Base-by-base conservation (phyloP, 2,113 vertebrate species). In the Sialia sialis region DNA sequence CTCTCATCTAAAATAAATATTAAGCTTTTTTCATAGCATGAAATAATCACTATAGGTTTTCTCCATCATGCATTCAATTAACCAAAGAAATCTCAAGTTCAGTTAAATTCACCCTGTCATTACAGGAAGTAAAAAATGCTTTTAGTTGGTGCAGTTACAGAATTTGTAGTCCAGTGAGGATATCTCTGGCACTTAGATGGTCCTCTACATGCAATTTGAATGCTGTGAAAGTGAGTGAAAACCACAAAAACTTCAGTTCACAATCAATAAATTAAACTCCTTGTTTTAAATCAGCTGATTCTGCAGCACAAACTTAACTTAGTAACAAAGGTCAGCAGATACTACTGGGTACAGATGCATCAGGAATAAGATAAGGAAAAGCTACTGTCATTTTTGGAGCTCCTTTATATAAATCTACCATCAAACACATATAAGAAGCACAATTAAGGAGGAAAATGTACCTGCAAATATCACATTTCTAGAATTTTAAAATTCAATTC, bases 1-100 rank as follows among this genome's bases (percentile, higher is more conserved):
- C 80, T 95, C 11, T 51, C 62, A 70, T 81, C 43, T 69, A 84
- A 56, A 76, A 91, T 79, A 97, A 96, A 67, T 56, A 92, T 29
- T 27, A 75, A 94, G 63, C 23, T 4, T 7, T 58, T 94, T 95
- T 96, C 94, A 87, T 86, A 78, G 73, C 77, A 94, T 58, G n/a
- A 55, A 54, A 54, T 62, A 93, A 59, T 38, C 59, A 80, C 76
- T 90, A 62, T 6, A 64, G 5, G 7, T 88, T 87, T 79, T 81
- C 54, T 54, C 39, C 11, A 74, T 17, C 46, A 20, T 38, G 55
- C 5, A 51, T 90, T 86, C 76, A 77, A n/a, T 30, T 52, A 84
- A 70, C 9, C n/a, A 52, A 85, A 84, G 22, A 90, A 90, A 89
- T 59, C 21, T 70, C 46, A 83, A 59, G 11, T 85, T 69, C 46